A percentile compares a stretch with the other conserved stretches of the same genome.
These are phyloP conservation scores for Gephyroberyx darwinii DNA, from an alignment of 2,797 vertebrate species.

Conservation along the genomic window DNA sequence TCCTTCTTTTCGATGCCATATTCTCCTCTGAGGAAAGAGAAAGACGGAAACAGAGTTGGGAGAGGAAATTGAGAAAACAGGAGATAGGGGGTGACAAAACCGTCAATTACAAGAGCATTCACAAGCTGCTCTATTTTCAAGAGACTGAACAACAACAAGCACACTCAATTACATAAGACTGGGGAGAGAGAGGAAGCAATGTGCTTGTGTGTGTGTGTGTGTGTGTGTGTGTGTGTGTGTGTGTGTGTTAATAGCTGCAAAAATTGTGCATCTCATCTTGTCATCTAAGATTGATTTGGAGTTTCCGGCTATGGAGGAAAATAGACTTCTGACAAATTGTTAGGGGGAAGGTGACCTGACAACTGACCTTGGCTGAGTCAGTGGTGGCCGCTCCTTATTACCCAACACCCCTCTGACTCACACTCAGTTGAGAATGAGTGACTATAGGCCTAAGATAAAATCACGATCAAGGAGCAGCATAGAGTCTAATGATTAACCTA, in stretches of 20 bases:
- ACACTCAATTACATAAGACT: slow-evolving; percentile 67
- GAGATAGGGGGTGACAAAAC: slow-evolving; percentile 44
- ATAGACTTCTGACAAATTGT: background rate
- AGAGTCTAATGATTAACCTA: slow-evolving; percentile 68
- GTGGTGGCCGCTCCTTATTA: slow-evolving; percentile 42
- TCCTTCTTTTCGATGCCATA: slow-evolving; percentile 18
- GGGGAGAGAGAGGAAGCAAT: slow-evolving; percentile 31
- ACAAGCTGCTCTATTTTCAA: slow-evolving; percentile 63
- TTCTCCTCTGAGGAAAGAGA: slow-evolving; percentile 27
- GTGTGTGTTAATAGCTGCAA: slow-evolving; percentile 7
- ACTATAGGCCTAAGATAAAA: slow-evolving; percentile 36
- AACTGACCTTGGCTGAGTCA: slow-evolving; percentile 13
- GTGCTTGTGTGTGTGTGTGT: slow-evolving; percentile 24
- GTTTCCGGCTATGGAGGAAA: no score
- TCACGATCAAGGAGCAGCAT: slow-evolving; percentile 33
- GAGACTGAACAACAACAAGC: slow-evolving; percentile 72
- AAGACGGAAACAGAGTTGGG: slow-evolving; percentile 19
- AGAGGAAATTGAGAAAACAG: slow-evolving; percentile 10
- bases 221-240: slow-evolving; percentile 21
- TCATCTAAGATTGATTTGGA: no score
- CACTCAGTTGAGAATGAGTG: slow-evolving; percentile 25
- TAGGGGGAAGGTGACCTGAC: slow-evolving; percentile 41
- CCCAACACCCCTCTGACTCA: slow-evolving; percentile 30
- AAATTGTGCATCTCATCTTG: no score
- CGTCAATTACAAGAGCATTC: slow-evolving; percentile 59